Evolutionary conservation across 2,888 invertebrate genomes (phyloP).

Genomic region (Ophion ellenae): DNA sequence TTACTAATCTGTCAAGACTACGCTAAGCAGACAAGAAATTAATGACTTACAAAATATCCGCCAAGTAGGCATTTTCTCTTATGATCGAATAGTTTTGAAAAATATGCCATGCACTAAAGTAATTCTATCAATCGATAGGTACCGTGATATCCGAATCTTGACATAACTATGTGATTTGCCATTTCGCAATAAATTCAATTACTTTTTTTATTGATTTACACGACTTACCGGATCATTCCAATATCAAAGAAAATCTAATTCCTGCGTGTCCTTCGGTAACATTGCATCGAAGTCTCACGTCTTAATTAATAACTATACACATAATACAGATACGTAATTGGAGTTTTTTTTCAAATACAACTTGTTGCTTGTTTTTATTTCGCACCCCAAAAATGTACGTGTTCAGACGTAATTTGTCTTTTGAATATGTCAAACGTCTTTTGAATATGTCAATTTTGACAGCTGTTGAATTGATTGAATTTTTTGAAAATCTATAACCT

Average conservation of each 20-base stretch:
- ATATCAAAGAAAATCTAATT: conserved; percentile 67
- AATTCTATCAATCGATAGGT: conserved; percentile 4
- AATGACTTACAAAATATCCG: background rate
- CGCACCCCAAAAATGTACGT: background rate
- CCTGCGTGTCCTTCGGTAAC: conserved; percentile 65
- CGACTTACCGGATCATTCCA: conserved; percentile 71
- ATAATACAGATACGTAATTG: conserved; percentile 17
- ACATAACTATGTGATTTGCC: background rate
- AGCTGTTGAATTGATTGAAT: background rate
- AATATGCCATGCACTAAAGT: conserved; percentile 3
- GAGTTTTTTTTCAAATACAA: conserved; percentile 13
- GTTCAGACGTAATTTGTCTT: background rate
- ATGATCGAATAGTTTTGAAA: background rate
- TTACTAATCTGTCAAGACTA: background rate
- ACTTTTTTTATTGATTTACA: conserved; percentile 26
- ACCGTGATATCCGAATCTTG: conserved; percentile 1
- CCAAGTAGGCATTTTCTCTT: background rate
- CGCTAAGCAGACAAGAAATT: background rate
- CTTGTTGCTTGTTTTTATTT: background rate
- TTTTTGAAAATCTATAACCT: background rate
- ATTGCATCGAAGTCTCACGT: conserved; percentile 47
- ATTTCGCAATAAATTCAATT: conserved; percentile 7
- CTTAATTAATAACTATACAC: conserved; percentile 52
- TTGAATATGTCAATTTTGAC: background rate
- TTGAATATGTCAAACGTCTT: too few species aligned